Evolutionary conservation across 2,888 invertebrate species (phyloP).

Genomic region (Protula sp.): DNA sequence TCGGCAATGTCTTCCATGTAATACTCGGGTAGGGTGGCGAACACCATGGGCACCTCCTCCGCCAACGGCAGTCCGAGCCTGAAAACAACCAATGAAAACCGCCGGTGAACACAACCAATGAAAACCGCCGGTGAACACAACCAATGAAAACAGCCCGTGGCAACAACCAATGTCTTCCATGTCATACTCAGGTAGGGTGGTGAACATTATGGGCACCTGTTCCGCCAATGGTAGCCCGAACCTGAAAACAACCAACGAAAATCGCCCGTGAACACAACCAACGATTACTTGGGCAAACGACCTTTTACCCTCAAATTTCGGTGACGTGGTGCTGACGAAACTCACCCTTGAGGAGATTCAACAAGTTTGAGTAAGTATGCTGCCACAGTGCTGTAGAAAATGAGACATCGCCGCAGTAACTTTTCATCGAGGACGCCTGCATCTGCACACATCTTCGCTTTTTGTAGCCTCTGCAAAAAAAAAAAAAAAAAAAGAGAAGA

Average conservation of each 20-base stretch:
- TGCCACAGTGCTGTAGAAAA: conserved; percentile 82
- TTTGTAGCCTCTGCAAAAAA: conserved; percentile 56
- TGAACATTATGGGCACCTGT: conserved; percentile 70
- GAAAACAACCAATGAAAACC: conserved; percentile 7
- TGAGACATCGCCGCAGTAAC: conserved; percentile 73
- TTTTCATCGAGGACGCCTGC: conserved; percentile 80
- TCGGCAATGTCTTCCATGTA: conserved; percentile 95
- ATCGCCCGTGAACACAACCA: no score
- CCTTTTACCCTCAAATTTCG: no score
- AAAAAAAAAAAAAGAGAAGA: neutral
- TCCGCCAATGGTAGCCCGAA: conserved; percentile 55
- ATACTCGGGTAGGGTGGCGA: conserved; percentile 92
- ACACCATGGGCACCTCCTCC: conserved; percentile 65
- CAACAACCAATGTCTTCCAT: conserved; percentile 96
- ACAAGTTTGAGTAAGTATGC: conserved; percentile 58
- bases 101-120: neutral
- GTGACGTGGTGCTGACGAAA: no score
- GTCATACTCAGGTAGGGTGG: conserved; percentile 91
- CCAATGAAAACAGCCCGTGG: no score
- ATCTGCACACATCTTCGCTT: conserved; percentile 87
- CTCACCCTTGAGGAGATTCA: no score
- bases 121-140: neutral
- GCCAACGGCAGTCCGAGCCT: conserved; percentile 55
- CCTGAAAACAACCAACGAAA: no score
- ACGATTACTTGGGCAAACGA: no score